Conservation (phyloP, 2,888 invertebrate genomes). For the Cloeon dipterum region DNA sequence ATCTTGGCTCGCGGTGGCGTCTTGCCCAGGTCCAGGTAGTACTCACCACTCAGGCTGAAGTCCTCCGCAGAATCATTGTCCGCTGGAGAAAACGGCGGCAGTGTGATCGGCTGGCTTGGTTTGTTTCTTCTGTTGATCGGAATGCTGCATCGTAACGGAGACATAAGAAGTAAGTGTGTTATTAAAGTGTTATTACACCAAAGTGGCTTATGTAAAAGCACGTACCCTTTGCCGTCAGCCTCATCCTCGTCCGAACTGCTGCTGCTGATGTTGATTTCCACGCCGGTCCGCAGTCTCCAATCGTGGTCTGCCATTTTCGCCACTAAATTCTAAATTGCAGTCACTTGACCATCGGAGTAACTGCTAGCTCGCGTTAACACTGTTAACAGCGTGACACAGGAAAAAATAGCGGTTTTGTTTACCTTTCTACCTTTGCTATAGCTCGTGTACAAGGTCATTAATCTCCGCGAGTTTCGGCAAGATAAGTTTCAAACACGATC, state of each 20-base stretch:
- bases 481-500: too few relatives aligned
- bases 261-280: slow-evolving; percentile 22
- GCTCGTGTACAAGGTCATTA: too few relatives aligned
- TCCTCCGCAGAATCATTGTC: background rate
- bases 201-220: slow-evolving; percentile 11
- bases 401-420: too few relatives aligned
- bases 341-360: too few relatives aligned
- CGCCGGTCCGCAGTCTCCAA: slow-evolving; percentile 26
- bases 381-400: too few relatives aligned
- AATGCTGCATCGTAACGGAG: too few relatives aligned
- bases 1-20: slow-evolving; percentile 60
- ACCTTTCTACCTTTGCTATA: too few relatives aligned
- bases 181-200: background rate
- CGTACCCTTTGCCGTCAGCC: slow-evolving; percentile 15
- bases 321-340: background rate
- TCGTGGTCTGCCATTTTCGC: slow-evolving; percentile 18
- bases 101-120: background rate
- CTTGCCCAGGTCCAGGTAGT: slow-evolving; percentile 21
- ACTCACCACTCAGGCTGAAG: slow-evolving; percentile 6
- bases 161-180: background rate
- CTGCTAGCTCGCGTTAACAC: too few relatives aligned
- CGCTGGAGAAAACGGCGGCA: background rate
- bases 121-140: too few relatives aligned
- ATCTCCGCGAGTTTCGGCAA: too few relatives aligned
- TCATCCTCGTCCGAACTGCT: slow-evolving; percentile 23